These are phyloP conservation scores for Myotis yumanensis DNA, from an alignment of 2,113 vertebrate genomes.

Conservation along the genomic window DNA sequence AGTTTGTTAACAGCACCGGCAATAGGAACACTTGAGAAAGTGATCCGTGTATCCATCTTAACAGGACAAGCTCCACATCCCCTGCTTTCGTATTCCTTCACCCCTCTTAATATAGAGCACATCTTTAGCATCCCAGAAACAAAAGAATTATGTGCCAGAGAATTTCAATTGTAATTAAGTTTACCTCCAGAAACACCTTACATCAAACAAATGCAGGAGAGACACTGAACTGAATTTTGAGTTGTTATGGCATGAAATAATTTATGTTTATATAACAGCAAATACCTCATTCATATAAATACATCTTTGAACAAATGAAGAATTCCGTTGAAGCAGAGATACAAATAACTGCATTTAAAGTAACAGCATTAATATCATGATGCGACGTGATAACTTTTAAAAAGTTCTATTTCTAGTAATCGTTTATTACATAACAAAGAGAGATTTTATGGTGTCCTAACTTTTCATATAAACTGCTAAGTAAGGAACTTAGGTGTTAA, in stretches of 20 bases:
- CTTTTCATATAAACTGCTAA: slow-evolving; percentile 42
- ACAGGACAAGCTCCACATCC: neutral
- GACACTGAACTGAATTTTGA: slow-evolving; percentile 42
- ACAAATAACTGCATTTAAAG: slow-evolving; percentile 16
- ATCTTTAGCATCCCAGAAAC: neutral
- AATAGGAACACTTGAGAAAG: neutral
- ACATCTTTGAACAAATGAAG: neutral
- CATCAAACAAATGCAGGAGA: neutral
- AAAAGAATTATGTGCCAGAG: neutral
- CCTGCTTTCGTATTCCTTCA: neutral
- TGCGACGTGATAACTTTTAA: neutral
- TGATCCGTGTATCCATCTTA: neutral
- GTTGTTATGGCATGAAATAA: neutral
- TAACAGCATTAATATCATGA: slow-evolving; percentile 15
- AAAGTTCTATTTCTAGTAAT: neutral
- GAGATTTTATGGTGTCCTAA: neutral
- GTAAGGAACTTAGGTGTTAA: neutral
- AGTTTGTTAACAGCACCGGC: neutral
- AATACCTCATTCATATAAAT: slow-evolving; percentile 41
- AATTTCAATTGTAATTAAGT: slow-evolving; percentile 33
- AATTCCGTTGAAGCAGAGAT: neutral
- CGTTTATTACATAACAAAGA: slow-evolving; percentile 4
- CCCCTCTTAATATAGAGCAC: neutral
- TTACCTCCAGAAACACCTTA: slow-evolving; percentile 37
- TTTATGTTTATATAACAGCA: neutral